Evolutionary conservation across 2,113 vertebrate genomes (phyloP), one percentile per base, ranked within the genome.

Genomic region (Lethenteron reissneri): DNA sequence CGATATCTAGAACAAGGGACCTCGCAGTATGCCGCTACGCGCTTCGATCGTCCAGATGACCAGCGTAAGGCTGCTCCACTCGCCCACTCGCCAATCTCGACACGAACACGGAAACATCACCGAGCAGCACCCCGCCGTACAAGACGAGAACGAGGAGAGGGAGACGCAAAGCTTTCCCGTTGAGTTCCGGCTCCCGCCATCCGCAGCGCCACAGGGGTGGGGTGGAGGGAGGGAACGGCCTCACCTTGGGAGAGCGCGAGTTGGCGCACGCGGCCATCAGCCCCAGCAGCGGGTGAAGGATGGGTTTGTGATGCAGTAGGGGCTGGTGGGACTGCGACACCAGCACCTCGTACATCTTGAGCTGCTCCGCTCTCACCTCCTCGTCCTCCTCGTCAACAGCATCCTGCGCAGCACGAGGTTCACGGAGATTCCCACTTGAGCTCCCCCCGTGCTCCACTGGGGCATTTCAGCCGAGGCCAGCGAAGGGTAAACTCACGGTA

Each of bases 331-430:
- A 86, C 72, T 92, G 90, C 71, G 89, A 86, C 58, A 95, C 85
- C 58, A 95, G 83, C 87, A 91, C 87, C 82, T 96, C 92, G 1
- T 87, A 95, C 11, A 95, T 83, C 80, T 95, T 95, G 74, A 97
- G 81, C 76, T 95, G 84, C 72, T 88, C 88, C 74, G 83, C 84
- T 78, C 72, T 75, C 13, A 70, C 73, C 74, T 84, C 83, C 80
- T 96, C 90, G 0, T 80, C 76, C 77, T 88, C 85, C 73, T 90
- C 81, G 1, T 88, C 84, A 41, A 17, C 64, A n/a, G 64, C n/a
- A 25, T 25, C n/a, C 25, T 68, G 64, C 9, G n/a, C n/a, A 68
- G 64, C 41, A 41, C 41, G 41, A 41, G 41, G 41, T 41, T 41
- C 41, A 41, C 41, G 41, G 41, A 41, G 41, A 41, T 41, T 41